Percentiles rank a stretch among this genome's conserved stretches.
Conservation (phyloP, 2,113 vertebrate genomes). For the Dissostichus mawsoni region DNA sequence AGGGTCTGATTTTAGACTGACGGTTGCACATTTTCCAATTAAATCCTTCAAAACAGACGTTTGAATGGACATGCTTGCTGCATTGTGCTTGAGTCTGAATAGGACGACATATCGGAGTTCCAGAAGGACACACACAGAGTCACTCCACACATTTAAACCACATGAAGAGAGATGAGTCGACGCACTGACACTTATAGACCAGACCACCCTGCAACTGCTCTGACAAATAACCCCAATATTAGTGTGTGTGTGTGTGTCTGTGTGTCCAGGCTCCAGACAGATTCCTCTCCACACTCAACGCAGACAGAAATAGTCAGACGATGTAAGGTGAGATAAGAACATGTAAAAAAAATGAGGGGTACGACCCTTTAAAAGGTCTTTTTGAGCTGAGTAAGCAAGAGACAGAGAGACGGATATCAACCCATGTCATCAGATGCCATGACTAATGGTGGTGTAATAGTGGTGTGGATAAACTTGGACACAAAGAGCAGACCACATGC, state of each 20-base stretch:
- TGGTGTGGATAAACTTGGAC: constrained; percentile 72
- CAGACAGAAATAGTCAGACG: constrained; percentile 54
- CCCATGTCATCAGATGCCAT: constrained; percentile 54
- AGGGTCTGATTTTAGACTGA: not conserved
- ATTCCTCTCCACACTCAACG: constrained; percentile 40
- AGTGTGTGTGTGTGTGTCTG: constrained; percentile 39
- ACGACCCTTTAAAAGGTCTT: constrained; percentile 30
- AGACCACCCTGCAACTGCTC: constrained; percentile 71
- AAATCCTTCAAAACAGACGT: not conserved
- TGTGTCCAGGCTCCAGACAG: constrained; percentile 70
- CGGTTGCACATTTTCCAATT: not conserved
- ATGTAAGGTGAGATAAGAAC: constrained; percentile 62
- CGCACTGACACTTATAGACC: constrained; percentile 46
- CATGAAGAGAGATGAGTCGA: constrained; percentile 65
- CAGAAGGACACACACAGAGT: constrained; percentile 58
- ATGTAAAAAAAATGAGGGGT: constrained; percentile 25
- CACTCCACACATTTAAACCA: constrained; percentile 51
- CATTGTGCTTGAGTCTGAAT: constrained; percentile 2
- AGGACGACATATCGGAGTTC: constrained; percentile 6
- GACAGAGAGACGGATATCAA: constrained; percentile 31
- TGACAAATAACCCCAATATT: too few relatives aligned
- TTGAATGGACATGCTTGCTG: not conserved
- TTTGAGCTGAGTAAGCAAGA: constrained; percentile 28
- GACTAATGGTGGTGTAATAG: constrained; percentile 68
- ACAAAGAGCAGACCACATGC: constrained; percentile 66